phyloP scores from a whole-genome alignment of 2,797 vertebrate species.

The Myotis daubentonii region DNA sequence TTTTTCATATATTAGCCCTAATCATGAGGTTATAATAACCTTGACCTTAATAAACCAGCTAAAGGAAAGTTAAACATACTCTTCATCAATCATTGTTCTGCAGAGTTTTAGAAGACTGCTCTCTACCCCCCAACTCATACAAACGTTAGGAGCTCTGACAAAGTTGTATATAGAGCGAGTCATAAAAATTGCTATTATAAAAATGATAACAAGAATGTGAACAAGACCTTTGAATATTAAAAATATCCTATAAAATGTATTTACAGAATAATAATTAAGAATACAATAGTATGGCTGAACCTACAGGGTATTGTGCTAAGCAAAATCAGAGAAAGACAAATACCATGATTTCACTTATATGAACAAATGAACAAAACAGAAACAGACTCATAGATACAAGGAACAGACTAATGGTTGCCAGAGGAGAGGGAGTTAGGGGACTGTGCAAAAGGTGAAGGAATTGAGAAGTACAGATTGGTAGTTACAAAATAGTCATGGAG shows the following conservation, averaged over 20 bases:
- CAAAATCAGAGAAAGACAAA: neutral
- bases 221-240: neutral
- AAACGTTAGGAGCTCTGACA: constrained; percentile 1
- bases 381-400: neutral
- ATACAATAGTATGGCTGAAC: neutral
- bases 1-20: constrained; percentile 18
- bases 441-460: neutral
- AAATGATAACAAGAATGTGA: constrained; percentile 28
- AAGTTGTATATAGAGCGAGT: neutral
- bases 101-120: neutral
- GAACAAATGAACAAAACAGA: neutral
- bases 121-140: neutral
- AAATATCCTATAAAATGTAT: constrained; percentile 1
- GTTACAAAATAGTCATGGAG: neutral
- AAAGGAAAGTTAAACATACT: neutral
- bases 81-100: neutral
- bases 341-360: neutral
- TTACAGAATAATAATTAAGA: constrained; percentile 42
- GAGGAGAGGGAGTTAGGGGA: no score
- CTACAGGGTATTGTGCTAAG: neutral
- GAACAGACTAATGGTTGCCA: neutral
- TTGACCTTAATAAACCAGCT: constrained; percentile 10
- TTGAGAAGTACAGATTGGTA: neutral
- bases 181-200: neutral
- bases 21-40: neutral